phyloP scores from a whole-genome alignment of 2,113 vertebrate genomes.

The Indicator maculatus region DNA sequence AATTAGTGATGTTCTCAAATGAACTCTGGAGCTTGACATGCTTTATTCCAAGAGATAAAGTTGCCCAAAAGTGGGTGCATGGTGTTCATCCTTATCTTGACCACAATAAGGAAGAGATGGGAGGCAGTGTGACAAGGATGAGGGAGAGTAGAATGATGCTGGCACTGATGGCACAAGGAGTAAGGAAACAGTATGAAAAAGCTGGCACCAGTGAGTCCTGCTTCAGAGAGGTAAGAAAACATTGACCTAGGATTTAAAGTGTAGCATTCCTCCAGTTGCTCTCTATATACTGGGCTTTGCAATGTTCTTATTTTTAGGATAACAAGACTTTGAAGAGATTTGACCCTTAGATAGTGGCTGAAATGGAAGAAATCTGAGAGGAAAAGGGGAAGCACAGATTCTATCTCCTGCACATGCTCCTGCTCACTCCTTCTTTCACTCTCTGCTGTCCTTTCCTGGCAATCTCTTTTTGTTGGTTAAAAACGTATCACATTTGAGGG shows the following conservation, averaged over 20 bases:
- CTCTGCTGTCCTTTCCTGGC: background rate
- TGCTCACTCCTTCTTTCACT: background rate
- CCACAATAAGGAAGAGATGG: background rate
- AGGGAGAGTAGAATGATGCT: background rate
- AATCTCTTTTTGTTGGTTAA: background rate
- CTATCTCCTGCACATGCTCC: accelerated
- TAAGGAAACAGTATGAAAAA: background rate
- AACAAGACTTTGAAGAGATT: background rate
- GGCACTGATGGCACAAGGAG: background rate
- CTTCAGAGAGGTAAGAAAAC: background rate
- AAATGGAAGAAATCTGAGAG: background rate
- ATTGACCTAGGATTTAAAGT: background rate
- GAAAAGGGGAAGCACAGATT: background rate
- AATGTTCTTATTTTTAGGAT: background rate
- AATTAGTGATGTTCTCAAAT: background rate
- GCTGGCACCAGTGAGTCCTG: background rate
- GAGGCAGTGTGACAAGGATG: background rate
- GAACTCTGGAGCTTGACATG: background rate
- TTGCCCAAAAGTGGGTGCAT: background rate
- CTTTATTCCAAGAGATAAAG: background rate
- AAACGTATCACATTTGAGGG: background rate
- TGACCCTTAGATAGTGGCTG: background rate
- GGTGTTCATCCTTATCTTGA: background rate
- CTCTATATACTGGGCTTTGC: background rate
- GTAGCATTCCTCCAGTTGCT: background rate